phyloP scores from a whole-genome alignment of 2,113 vertebrate species.

The Antigone vipio region DNA sequence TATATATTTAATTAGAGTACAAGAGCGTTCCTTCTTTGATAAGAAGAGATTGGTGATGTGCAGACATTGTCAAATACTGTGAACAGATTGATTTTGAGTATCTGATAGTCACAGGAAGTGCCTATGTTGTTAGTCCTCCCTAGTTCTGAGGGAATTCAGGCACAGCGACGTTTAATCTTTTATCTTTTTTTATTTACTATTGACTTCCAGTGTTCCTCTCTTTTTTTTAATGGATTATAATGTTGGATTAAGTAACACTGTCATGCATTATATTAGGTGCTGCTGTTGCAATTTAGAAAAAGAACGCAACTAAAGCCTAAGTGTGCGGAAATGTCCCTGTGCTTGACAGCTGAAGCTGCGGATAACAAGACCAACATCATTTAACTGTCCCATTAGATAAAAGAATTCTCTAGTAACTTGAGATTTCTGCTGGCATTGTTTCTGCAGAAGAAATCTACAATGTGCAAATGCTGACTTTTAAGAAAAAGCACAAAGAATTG shows the following conservation, averaged over 20 bases:
- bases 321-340: background rate
- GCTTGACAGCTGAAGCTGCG: background rate
- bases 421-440: background rate
- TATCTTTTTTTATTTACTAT: background rate
- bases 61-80: background rate
- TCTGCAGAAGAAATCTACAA: background rate
- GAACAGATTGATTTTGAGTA: background rate
- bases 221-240: background rate
- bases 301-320: background rate
- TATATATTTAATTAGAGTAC: background rate
- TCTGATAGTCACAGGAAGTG: background rate
- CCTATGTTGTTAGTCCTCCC: fast-evolving
- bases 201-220: background rate
- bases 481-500: background rate
- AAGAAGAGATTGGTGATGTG: background rate
- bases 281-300: background rate
- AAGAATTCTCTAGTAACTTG: background rate
- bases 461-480: background rate
- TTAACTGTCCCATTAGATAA: background rate
- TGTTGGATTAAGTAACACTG: background rate
- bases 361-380: background rate
- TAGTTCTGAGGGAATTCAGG: background rate
- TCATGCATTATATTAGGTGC: background rate
- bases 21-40: background rate
- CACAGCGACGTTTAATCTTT: background rate